These are phyloP conservation scores for Tridacna gigas DNA, from an alignment of 2,888 invertebrate species.

Conservation along the genomic window DNA sequence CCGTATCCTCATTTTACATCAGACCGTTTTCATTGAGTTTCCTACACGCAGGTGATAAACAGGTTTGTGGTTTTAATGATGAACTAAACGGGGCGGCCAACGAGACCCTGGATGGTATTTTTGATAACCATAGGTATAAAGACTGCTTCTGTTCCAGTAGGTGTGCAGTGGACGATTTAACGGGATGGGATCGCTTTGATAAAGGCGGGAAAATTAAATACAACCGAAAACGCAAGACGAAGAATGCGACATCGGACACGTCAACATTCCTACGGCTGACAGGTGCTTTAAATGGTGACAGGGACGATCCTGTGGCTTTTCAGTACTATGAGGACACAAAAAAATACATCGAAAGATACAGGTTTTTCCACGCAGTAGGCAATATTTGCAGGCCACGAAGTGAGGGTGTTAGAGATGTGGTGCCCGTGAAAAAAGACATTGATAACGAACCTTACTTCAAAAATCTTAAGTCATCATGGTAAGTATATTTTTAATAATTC, in stretches of 20 bases:
- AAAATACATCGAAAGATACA: conserved; percentile 58
- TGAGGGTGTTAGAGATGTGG: conserved; percentile 23
- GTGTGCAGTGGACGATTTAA: conserved; percentile 22
- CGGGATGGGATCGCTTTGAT: conserved; percentile 44
- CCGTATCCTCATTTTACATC: not conserved
- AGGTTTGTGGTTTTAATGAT: conserved; percentile 36
- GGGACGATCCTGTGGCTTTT: conserved; percentile 38
- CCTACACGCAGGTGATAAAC: conserved; percentile 37
- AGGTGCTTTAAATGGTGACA: conserved; percentile 8
- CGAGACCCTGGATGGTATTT: conserved; percentile 10
- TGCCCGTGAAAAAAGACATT: not conserved
- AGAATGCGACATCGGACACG: conserved; percentile 25
- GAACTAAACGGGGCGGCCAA: not conserved
- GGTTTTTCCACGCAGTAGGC: conserved; percentile 59
- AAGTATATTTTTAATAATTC: not conserved
- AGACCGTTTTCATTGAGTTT: conserved; percentile 46
- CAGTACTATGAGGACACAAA: conserved; percentile 49
- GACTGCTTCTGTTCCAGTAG: conserved; percentile 41
- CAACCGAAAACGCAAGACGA: conserved; percentile 19
- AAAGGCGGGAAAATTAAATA: conserved; percentile 39
- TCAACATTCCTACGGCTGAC: conserved; percentile 39
- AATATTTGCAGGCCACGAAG: conserved; percentile 46
- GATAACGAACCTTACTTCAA: conserved; percentile 46
- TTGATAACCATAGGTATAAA: not conserved
- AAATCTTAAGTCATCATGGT: conserved; percentile 33